Conservation (phyloP, 2,113 vertebrate species). For the Holacanthus passer region DNA sequence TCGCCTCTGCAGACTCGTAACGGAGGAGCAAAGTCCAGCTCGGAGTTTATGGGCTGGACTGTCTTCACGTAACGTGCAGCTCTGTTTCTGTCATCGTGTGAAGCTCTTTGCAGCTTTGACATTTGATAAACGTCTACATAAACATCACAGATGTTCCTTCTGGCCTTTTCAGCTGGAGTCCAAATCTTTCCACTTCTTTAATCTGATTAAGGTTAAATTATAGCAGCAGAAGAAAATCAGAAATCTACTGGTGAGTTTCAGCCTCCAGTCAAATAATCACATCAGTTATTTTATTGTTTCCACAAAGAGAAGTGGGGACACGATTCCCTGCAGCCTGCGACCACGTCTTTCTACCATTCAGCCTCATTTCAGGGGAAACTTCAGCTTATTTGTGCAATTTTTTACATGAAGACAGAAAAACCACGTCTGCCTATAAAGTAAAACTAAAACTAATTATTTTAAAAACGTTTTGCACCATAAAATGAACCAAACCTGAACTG, state of each 20-base stretch:
- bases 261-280: not conserved
- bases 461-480: too few relatives aligned
- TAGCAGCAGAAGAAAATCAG: not conserved
- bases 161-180: too few relatives aligned
- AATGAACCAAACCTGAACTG: too few relatives aligned
- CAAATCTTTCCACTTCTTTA: not conserved
- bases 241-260: not conserved
- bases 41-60: not conserved
- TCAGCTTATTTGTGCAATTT: not conserved
- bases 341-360: too few relatives aligned
- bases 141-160: not conserved
- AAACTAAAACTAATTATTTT: too few relatives aligned
- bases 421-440: too few relatives aligned
- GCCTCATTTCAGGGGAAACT: not conserved
- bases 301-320: not conserved
- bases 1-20: not conserved
- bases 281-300: not conserved
- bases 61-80: not conserved
- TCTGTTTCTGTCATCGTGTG: not conserved
- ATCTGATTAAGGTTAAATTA: not conserved
- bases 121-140: not conserved
- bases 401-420: too few relatives aligned
- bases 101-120: not conserved
- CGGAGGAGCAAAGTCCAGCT: conserved; percentile 49
- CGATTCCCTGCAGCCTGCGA: not conserved